Evolutionary conservation across 2,888 invertebrate species (phyloP), one percentile per base, ranked within the genome.

Genomic region (Crepidodera aurea): DNA sequence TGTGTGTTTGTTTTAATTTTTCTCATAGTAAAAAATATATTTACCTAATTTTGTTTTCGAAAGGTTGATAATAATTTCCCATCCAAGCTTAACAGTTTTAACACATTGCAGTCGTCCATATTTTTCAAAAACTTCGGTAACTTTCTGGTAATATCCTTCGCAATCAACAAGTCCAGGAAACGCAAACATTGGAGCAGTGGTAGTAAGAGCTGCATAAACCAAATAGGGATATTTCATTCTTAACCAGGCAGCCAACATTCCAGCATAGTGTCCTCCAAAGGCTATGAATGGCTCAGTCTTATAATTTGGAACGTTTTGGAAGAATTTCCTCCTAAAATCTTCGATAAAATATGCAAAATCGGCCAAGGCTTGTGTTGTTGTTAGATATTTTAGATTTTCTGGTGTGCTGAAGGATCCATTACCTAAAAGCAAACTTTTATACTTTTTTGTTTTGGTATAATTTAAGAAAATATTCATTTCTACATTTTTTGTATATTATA

Each of bases 201-300:
- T 89, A 2, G 98, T 96, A 64, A 98, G 87, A 1, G 98, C 91
- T 0, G 98, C 98, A 27, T 85, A 82, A 7, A 96, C 88, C 16
- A 93, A 76, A 76, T 95, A 92, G 0, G 98, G 98, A 82, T 98
- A 98, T 81, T n/a, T n/a, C n/a, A n/a, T n/a, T n/a, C n/a, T n/a
- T n/a, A n/a, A n/a, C n/a, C n/a, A n/a, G n/a, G n/a, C 93, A 0
- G 98, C 87, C 37, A 99, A 82, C 98, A 99, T 98, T 12, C 98
- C 98, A 0, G 98, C 98, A 79, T 99, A 98, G 0, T 96, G 96
- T 0, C 98, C 90, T 63, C 90, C 90, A 78, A 90, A 88, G 1
- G 92, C 92, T 68, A 98, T 89, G 7, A 98, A 93, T 0, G 95
- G 92, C 73, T 90, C 87, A 53, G 83, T 12, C 82, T 82, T 51